Percentiles rank a stretch among this genome's conserved stretches.
Conservation (phyloP, 1,140 invertebrate genomes). For the Caerostris extrusa region DNA sequence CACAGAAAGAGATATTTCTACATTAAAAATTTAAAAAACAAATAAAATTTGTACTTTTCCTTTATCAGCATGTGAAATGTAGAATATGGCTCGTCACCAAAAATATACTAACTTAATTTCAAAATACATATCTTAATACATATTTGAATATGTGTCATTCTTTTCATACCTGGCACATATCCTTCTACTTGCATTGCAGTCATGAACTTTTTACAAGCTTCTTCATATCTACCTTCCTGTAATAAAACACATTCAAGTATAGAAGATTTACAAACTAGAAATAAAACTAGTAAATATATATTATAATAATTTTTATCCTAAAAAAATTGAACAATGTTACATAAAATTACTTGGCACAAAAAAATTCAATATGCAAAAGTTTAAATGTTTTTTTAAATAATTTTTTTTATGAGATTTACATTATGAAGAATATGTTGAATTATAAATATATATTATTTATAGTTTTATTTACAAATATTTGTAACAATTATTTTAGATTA, state of each 20-base stretch:
- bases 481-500: neutral
- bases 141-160: neutral
- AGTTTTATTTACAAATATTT: neutral
- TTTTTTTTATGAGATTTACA: no score
- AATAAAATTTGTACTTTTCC: no score
- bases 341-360: neutral
- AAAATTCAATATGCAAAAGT: neutral
- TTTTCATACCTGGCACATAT: conserved; percentile 87
- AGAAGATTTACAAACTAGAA: neutral
- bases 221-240: conserved; percentile 87
- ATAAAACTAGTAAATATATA: neutral
- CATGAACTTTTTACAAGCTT: conserved; percentile 96
- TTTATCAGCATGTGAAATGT: no score
- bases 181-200: conserved; percentile 92
- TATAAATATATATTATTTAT: no score
- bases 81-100: no score
- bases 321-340: neutral
- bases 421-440: no score
- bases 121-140: no score
- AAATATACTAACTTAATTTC: no score
- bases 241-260: neutral
- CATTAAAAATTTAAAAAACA: no score
- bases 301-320: neutral
- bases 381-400: no score
- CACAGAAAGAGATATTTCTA: no score